Conservation (phyloP, 2,888 invertebrate genomes). For the Synanthedon vespiformis region DNA sequence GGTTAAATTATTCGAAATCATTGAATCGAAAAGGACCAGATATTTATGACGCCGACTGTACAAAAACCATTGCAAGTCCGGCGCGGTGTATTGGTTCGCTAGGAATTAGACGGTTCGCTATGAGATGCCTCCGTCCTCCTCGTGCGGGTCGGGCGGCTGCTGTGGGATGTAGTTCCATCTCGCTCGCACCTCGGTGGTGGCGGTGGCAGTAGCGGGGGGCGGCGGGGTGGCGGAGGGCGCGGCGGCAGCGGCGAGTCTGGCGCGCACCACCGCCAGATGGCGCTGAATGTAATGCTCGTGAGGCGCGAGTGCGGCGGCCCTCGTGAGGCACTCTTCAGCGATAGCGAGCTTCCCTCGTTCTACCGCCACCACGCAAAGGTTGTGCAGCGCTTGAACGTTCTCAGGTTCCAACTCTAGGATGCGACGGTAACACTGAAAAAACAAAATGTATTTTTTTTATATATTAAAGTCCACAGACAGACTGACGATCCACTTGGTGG, state of each 20-base stretch:
- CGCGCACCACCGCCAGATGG: slow-evolving; percentile 89
- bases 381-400: slow-evolving; percentile 95
- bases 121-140: slow-evolving; percentile 42
- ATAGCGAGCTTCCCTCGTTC: slow-evolving; percentile 88
- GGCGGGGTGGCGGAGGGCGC: slow-evolving; percentile 11
- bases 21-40: too few relatives aligned
- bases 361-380: slow-evolving; percentile 95
- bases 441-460: too few relatives aligned
- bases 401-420: slow-evolving; percentile 89
- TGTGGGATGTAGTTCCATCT: slow-evolving; percentile 67
- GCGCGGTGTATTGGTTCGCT: too few relatives aligned
- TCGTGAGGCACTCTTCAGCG: slow-evolving; percentile 87
- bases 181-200: slow-evolving; percentile 46
- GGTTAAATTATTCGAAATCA: too few relatives aligned
- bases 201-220: slow-evolving; percentile 15
- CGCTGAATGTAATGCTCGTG: slow-evolving; percentile 91
- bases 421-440: slow-evolving; percentile 84
- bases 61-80: too few relatives aligned
- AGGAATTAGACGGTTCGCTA: slow-evolving; percentile 21
- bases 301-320: slow-evolving; percentile 86
- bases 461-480: too few relatives aligned
- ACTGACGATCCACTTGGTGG: neutral
- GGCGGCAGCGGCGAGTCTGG: slow-evolving; percentile 48
- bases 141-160: slow-evolving; percentile 60
- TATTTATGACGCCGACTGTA: too few relatives aligned